phyloP scores from a whole-genome alignment of 2,113 vertebrate genomes.

The Puntigrus tetrazona region DNA sequence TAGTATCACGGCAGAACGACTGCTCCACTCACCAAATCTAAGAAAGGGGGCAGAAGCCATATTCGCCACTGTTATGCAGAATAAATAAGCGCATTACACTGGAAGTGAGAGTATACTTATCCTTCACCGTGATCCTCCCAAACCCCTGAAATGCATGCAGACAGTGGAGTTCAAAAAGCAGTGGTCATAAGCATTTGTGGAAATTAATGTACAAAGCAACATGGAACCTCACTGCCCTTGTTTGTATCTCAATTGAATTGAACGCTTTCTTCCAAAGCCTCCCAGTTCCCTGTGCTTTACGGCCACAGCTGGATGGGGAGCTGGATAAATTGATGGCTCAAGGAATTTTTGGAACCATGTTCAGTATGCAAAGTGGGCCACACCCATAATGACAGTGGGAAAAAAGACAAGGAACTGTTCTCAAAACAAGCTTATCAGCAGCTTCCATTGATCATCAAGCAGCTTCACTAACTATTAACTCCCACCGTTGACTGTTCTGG shows the following conservation, averaged over 20 bases:
- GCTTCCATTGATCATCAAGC: neutral
- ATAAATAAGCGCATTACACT: neutral
- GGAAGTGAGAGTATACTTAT: neutral
- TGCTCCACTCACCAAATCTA: no score
- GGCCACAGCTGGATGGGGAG: no score
- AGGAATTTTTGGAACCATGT: no score
- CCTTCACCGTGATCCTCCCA: neutral
- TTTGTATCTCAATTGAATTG: no score
- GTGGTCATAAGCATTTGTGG: neutral
- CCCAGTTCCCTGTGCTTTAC: no score
- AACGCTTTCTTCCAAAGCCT: no score
- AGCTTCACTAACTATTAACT: slow-evolving; percentile 5
- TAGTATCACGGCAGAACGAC: neutral
- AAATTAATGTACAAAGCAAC: no score
- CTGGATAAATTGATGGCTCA: no score
- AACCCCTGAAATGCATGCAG: neutral
- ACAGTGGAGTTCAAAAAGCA: neutral
- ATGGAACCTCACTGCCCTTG: no score
- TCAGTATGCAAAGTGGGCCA: neutral
- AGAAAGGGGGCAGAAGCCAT: neutral
- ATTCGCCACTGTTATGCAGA: neutral
- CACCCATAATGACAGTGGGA: slow-evolving; percentile 7
- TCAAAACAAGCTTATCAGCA: slow-evolving; percentile 31
- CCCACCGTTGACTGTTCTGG: neutral
- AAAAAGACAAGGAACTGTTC: slow-evolving; percentile 28